Percentiles rank a stretch among this genome's conserved stretches.
Evolutionary conservation across 2,888 invertebrate genomes (phyloP).

Genomic region (Harpagoxenus sublaevis): DNA sequence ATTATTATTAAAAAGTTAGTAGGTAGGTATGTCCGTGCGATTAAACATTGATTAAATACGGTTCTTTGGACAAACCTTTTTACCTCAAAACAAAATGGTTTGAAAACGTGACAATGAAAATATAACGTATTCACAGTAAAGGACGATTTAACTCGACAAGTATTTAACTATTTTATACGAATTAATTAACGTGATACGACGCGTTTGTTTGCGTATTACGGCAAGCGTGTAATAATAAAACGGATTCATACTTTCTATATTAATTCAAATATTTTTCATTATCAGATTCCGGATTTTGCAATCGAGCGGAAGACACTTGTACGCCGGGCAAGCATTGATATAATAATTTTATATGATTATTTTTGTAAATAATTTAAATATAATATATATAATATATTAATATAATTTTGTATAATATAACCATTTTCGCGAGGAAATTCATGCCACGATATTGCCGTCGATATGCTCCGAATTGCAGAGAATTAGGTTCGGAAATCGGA

Average conservation of each 20-base stretch:
- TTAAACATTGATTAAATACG: not conserved
- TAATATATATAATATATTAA: not conserved
- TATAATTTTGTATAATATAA: not conserved
- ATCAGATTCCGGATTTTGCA: not conserved
- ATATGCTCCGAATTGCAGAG: constrained; percentile 29
- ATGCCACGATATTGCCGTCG: not conserved
- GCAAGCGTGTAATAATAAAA: constrained; percentile 5
- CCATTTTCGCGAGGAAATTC: not conserved
- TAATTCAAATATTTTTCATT: constrained; percentile 14
- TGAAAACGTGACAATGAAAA: constrained; percentile 10
- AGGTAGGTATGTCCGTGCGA: not conserved
- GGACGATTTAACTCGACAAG: not conserved
- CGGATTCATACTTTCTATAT: not conserved
- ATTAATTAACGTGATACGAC: constrained; percentile 18
- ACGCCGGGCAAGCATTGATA: not conserved
- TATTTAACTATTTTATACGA: constrained; percentile 8
- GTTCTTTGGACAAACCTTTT: constrained; percentile 5
- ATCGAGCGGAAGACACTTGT: not conserved
- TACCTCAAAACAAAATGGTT: not conserved
- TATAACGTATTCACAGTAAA: constrained; percentile 11
- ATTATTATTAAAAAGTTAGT: not conserved
- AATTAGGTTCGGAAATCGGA: constrained; percentile 47
- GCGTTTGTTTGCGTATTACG: not conserved
- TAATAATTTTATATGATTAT: constrained; percentile 10
- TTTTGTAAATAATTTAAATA: not conserved